phyloP scores from a whole-genome alignment of 2,113 vertebrate genomes.

The Climacteris rufus region DNA sequence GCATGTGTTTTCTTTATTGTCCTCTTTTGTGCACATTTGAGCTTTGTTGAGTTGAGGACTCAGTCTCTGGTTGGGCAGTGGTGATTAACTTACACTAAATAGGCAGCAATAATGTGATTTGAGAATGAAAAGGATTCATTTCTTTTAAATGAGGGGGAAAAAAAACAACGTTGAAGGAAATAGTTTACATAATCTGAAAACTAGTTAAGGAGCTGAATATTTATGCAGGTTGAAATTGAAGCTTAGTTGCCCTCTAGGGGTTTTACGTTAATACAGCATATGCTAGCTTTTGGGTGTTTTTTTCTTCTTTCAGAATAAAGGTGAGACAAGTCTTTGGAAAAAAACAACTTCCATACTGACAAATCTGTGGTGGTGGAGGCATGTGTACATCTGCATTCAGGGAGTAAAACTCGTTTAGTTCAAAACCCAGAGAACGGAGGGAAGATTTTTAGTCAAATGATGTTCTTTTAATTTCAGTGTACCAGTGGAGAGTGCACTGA shows the following conservation, averaged over 20 bases:
- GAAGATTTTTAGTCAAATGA: background rate
- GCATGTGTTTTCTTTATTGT: constrained; percentile 48
- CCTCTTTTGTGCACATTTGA: constrained; percentile 8
- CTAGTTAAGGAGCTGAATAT: constrained; percentile 54
- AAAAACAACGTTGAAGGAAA: constrained; percentile 21
- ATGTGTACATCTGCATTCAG: constrained; percentile 36
- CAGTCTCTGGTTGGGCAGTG: constrained; percentile 20
- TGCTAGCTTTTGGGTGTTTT: constrained; percentile 16
- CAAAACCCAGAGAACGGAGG: background rate
- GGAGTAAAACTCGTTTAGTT: background rate
- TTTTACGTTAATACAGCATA: constrained; percentile 70
- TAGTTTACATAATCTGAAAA: constrained; percentile 55
- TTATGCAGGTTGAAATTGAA: constrained; percentile 64
- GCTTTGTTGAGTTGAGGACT: constrained; percentile 45
- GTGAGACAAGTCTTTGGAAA: constrained; percentile 44
- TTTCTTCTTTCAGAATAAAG: constrained; percentile 20
- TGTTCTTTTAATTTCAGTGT: background rate
- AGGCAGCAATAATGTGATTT: constrained; percentile 65
- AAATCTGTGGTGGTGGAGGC: constrained; percentile 18
- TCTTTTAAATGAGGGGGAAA: constrained; percentile 56
- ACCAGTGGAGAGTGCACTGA: background rate
- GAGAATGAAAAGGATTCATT: constrained; percentile 61
- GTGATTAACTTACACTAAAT: constrained; percentile 62
- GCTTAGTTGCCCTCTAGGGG: constrained; percentile 79
- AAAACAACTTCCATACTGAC: constrained; percentile 24